Evolutionary conservation across 2,888 invertebrate species (phyloP), one percentile per base, ranked within the genome.

Genomic region (Eupithecia insigniata): DNA sequence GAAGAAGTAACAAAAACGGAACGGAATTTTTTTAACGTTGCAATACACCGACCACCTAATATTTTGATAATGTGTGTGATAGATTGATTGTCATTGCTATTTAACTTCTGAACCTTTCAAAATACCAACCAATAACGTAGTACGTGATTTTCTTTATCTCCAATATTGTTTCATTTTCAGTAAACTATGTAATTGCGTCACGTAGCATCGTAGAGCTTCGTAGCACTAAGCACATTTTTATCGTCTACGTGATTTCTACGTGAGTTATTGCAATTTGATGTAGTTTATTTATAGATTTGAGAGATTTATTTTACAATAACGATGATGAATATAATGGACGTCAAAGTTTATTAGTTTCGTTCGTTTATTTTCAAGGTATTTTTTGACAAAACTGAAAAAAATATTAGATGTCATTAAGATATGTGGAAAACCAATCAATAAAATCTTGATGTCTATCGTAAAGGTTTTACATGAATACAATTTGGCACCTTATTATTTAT

Each of bases 141-240:
- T 60, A 70, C 69, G 73, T 73, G 69, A 64, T 73, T 70, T 70
- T 67, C 61, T 58, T 51, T 51, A 51, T 51, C 55, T 58, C 4
- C 60, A 30, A 32, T 34, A 30, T 62, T 62, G 62, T 62, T 62
- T 34, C 30, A 62, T 62, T 43, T 43, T 55, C 39, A 46, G 55
- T 73, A 65, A 68, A 70, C 65, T 67, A 39, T 30, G 67, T 73
- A 68, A 73, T 73, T 73, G 73, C n/a, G 39, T 67, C 73, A 73
- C 73, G 73, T 73, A 62, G 32, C 61, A 43, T 60, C 69, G 69
- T 67, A 72, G 66, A 72, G 62, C 62, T 64, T 69, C 66, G 66
- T 69, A 69, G 69, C 61, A 66, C 69, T 70, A 68, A 73, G 65
- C 67, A 73, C 73, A 67, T 70, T 70, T 73, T 70, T 73, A 73